These are phyloP conservation scores for Dicycla oo DNA, from an alignment of 2,888 invertebrate genomes.

Conservation along the genomic window DNA sequence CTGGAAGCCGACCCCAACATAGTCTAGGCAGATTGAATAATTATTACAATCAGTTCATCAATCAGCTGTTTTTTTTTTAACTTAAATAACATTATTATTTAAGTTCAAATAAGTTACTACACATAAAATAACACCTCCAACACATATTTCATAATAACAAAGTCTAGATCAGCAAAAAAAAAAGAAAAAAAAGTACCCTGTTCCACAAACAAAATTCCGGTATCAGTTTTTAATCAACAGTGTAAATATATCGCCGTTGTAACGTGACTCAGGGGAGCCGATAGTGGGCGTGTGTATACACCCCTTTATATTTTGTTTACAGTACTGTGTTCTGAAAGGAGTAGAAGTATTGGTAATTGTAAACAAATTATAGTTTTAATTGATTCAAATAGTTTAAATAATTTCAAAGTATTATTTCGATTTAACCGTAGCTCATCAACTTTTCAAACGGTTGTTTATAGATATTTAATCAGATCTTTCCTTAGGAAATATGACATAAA, in stretches of 20 bases:
- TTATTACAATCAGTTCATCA: too few relatives aligned
- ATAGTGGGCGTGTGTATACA: slow-evolving; percentile 37
- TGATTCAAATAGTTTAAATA: not conserved
- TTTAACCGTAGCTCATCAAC: not conserved
- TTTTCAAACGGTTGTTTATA: not conserved
- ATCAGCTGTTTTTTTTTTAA: too few relatives aligned
- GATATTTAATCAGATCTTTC: too few relatives aligned
- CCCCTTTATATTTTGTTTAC: slow-evolving; percentile 36
- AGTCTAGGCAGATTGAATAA: too few relatives aligned
- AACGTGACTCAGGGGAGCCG: slow-evolving; percentile 36
- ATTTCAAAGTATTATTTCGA: not conserved
- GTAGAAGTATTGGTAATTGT: slow-evolving; percentile 10
- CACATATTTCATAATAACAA: slow-evolving; percentile 14
- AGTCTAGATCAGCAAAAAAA: not conserved
- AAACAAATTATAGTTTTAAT: slow-evolving; percentile 1
- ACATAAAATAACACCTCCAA: not conserved
- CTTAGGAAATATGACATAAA: too few relatives aligned
- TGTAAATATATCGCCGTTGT: slow-evolving; percentile 48
- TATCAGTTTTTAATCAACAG: slow-evolving; percentile 60
- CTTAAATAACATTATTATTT: too few relatives aligned
- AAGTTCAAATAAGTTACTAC: not conserved
- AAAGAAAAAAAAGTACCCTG: slow-evolving; percentile 7
- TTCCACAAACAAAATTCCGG: slow-evolving; percentile 11
- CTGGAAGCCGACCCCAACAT: too few relatives aligned
- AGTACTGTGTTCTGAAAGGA: not conserved